Percentiles rank a stretch among this genome's conserved stretches.
Conservation (phyloP, 35 echinoderm and acorn worm species). For the Diadema setosum region DNA sequence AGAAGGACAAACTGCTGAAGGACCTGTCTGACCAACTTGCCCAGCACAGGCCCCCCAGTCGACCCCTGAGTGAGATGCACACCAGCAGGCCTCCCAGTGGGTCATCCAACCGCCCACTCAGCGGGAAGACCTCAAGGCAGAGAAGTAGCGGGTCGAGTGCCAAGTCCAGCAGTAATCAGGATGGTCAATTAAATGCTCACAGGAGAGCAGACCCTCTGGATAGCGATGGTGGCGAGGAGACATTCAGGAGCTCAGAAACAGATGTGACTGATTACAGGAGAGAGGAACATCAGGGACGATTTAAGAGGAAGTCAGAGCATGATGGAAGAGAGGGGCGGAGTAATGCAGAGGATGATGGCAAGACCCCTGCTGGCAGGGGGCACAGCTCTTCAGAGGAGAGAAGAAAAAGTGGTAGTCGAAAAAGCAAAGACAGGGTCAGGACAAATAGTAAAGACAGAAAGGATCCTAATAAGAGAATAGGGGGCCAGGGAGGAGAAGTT, state of each 20-base stretch:
- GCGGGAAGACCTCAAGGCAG: neutral
- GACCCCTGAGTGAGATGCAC: neutral
- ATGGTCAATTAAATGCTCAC: no score
- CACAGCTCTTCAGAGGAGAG: neutral
- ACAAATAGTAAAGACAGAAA: no score
- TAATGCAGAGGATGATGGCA: neutral
- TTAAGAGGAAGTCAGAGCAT: no score
- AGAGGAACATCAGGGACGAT: no score
- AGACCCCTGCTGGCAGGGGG: neutral
- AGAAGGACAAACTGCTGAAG: constrained; percentile 7
- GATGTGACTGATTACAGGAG: neutral
- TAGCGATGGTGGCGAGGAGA: neutral
- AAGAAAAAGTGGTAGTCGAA: neutral
- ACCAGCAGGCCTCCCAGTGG: neutral
- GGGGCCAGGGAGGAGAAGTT: no score
- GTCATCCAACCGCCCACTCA: neutral
- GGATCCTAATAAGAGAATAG: no score
- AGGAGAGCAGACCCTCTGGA: neutral
- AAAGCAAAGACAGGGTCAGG: no score
- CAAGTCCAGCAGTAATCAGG: no score
- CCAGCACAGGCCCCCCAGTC: neutral
- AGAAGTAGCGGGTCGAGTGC: no score
- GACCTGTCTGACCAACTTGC: neutral
- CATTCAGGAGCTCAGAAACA: neutral
- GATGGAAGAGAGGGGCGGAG: neutral